phyloP scores from a whole-genome alignment of 1,140 invertebrate species.

The Helicoverpa armigera region DNA sequence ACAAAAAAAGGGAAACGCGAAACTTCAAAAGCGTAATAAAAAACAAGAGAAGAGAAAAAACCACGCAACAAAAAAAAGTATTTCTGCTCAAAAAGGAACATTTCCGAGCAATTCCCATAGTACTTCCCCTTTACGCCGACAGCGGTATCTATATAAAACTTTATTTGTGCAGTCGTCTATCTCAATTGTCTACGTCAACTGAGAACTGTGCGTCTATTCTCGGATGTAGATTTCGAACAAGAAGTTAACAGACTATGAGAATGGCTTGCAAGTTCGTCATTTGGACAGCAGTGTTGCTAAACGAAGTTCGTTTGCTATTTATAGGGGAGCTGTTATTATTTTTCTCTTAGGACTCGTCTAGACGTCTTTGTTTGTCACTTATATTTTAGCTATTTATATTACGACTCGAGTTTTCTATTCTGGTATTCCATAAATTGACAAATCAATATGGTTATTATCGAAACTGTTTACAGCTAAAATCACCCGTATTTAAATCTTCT shows the following conservation, averaged over 20 bases:
- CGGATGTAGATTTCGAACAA: slow-evolving; percentile 50
- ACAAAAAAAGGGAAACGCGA: slow-evolving; percentile 11
- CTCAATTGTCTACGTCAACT: slow-evolving; percentile 49
- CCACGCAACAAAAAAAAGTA: not conserved
- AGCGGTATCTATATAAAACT: slow-evolving; percentile 58
- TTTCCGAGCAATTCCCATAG: slow-evolving; percentile 47
- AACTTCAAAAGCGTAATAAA: slow-evolving; percentile 29
- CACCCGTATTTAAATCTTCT: not conserved
- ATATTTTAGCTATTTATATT: too few relatives aligned
- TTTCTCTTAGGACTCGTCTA: not conserved
- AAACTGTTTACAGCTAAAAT: too few relatives aligned
- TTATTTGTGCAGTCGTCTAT: slow-evolving; percentile 61
- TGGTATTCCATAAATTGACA: too few relatives aligned
- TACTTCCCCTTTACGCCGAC: slow-evolving; percentile 51
- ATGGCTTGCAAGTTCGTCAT: slow-evolving; percentile 33
- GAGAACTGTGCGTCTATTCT: slow-evolving; percentile 55
- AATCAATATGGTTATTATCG: too few relatives aligned
- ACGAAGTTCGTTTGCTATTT: slow-evolving; percentile 18
- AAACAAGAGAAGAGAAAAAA: not conserved
- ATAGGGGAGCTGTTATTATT: not conserved
- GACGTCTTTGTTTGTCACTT: not conserved
- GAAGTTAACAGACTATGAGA: slow-evolving; percentile 23
- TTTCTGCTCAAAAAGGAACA: slow-evolving; percentile 32
- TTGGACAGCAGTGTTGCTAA: slow-evolving; percentile 15
- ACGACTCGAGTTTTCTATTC: too few relatives aligned